A percentile compares a stretch with the other conserved stretches of the same genome.
Evolutionary conservation across 2,797 vertebrate species (phyloP).

Genomic region (Trachops cirrhosus): DNA sequence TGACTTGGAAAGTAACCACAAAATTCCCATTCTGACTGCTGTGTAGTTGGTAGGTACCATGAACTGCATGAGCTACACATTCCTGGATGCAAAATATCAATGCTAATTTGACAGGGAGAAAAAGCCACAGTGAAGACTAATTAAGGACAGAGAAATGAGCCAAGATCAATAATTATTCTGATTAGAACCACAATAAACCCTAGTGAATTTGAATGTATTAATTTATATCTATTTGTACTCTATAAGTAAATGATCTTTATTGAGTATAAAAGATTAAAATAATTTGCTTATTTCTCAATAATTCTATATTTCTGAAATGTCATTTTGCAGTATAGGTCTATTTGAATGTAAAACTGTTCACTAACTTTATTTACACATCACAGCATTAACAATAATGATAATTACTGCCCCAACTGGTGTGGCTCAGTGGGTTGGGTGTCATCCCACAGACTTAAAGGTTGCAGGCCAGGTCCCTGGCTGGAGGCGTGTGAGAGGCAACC

Average conservation of each 20-base stretch:
- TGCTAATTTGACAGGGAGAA: neutral
- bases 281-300: slow-evolving; percentile 50
- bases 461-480: neutral
- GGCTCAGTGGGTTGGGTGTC: neutral
- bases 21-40: neutral
- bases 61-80: neutral
- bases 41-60: neutral
- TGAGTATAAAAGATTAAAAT: slow-evolving; percentile 55
- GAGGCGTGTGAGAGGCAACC: neutral
- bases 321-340: slow-evolving; percentile 42
- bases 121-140: slow-evolving; percentile 54
- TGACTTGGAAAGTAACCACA: neutral
- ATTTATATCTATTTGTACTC: slow-evolving; percentile 60
- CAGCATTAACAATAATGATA: slow-evolving; percentile 29
- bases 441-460: neutral
- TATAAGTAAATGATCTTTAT: slow-evolving; percentile 46
- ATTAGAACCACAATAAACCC: slow-evolving; percentile 60
- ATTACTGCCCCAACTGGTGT: slow-evolving; percentile 8
- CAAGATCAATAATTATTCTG: slow-evolving; percentile 67
- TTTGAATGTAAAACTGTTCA: slow-evolving; percentile 25
- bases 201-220: slow-evolving; percentile 63
- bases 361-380: slow-evolving; percentile 35
- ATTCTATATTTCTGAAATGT: slow-evolving; percentile 11
- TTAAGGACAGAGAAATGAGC: slow-evolving; percentile 50
- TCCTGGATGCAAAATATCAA: slow-evolving; percentile 45